Evolutionary conservation across 2,113 vertebrate species (phyloP).

Genomic region (Eleginops maclovinus): DNA sequence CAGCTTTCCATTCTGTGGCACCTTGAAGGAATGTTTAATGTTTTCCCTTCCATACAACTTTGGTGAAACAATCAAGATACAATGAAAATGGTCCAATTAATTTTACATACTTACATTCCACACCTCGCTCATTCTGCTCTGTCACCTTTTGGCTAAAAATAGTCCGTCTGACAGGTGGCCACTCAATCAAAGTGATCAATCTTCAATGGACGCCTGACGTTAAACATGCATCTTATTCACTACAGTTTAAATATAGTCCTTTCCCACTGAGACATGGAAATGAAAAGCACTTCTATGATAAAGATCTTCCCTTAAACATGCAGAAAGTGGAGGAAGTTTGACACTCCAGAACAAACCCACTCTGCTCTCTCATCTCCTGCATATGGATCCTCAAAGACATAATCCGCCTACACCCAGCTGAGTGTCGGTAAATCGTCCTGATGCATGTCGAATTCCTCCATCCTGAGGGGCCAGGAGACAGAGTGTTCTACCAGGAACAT

Average conservation of each 20-base stretch:
- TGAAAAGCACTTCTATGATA: background rate
- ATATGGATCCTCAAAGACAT: conserved; percentile 45
- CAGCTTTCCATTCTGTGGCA: too few species aligned
- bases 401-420: conserved; percentile 48
- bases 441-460: conserved; percentile 15
- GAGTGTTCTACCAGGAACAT: conserved; percentile 4
- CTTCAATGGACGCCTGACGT: background rate
- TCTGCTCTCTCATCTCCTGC: conserved; percentile 27
- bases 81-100: too few species aligned
- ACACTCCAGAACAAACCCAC: conserved; percentile 38
- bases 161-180: conserved; percentile 60
- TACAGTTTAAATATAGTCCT: background rate
- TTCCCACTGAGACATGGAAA: background rate
- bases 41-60: too few species aligned
- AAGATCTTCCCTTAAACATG: background rate
- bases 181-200: conserved; percentile 50
- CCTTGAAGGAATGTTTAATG: too few species aligned
- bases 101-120: too few species aligned
- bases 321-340: conserved; percentile 13
- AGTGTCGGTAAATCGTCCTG: conserved; percentile 47
- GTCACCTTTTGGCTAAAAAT: conserved; percentile 69
- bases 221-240: conserved; percentile 8
- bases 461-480: conserved; percentile 30
- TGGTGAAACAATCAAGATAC: too few species aligned
- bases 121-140: conserved; percentile 50